These are phyloP conservation scores for Ranitomeya imitator DNA, from an alignment of 2,113 vertebrate genomes.

Conservation along the genomic window DNA sequence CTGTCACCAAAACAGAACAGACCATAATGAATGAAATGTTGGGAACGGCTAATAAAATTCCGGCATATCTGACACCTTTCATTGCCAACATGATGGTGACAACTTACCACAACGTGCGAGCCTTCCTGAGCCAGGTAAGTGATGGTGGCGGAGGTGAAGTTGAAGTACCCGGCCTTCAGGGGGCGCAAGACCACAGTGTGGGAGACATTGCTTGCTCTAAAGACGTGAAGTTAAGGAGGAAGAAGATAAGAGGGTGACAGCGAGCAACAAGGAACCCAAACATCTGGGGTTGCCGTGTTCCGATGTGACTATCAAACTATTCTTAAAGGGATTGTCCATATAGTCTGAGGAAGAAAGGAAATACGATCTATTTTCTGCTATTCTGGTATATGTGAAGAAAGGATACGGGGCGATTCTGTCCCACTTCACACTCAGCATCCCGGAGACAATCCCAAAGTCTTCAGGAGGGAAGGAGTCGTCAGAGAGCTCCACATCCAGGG, in stretches of 20 bases:
- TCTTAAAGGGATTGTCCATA: too few species aligned
- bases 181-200: conserved; percentile 92
- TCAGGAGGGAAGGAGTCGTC: conserved; percentile 97
- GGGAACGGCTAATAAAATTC: too few species aligned
- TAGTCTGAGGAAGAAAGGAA: too few species aligned
- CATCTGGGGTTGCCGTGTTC: too few species aligned
- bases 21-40: too few species aligned
- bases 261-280: neutral
- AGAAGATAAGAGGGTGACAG: neutral
- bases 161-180: conserved; percentile 95
- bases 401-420: conserved; percentile 97
- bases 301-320: too few species aligned
- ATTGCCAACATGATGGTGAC: neutral
- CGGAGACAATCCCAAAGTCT: conserved; percentile 94
- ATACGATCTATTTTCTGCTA: too few species aligned
- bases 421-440: conserved; percentile 97
- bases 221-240: conserved; percentile 66
- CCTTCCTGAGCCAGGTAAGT: conserved; percentile 93
- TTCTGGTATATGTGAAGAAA: conserved; percentile 57
- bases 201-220: conserved; percentile 91
- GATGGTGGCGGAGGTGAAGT: conserved; percentile 93
- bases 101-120: conserved; percentile 87
- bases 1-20: conserved; percentile 64
- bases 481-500: conserved; percentile 90
- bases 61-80: too few species aligned